Evolutionary conservation across 2,113 vertebrate genomes (phyloP), one percentile per base, ranked within the genome.

Genomic region (Bettongia penicillata): DNA sequence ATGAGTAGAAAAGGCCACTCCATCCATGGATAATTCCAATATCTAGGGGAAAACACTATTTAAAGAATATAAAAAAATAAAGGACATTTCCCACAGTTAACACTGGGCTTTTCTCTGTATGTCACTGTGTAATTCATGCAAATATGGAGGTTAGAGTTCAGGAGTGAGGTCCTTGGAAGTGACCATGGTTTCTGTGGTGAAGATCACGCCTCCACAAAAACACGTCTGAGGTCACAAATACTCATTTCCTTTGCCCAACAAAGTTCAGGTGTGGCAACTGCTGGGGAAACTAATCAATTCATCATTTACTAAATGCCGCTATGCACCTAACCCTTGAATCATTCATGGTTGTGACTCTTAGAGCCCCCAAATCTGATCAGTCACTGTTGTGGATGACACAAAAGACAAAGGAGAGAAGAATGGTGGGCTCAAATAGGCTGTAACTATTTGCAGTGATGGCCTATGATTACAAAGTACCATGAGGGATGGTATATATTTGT

Each of bases 21-120:
- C n/a, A 57, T 95, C 84, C 91, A 91, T 77, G 92, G 43, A 10
- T 91, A 95, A 97, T 93, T 91, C 77, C 90, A 31, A 89, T 53
- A 96, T 91, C 91, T 95, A 96, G 93, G 95, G 92, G 28, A 31
- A 94, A 97, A 95, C 61, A 95, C 57, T 94, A 90, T 91, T 97
- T 84, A 95, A 96, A 96, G 93, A 94, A 43, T 92, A 92, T 94
- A 94, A 94, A 91, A 53, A 97, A 98, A 97, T 94, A 94, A 96
- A 77, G 89, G 90, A 47, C 50, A 97, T 96, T 98, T 97, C 52
- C 28, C 89, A 93, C 89, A 77, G 55, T 51, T 96, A 37, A 37
- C 96, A 91, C 50, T 84, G 91, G 96, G 89, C 3, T 49, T 77
- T 97, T 23, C 25, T 95, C 53, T 57, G 55, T 57, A 28, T 28